Base-by-base conservation (phyloP, 1,140 invertebrate genomes). In the Habropoda laboriosa region DNA sequence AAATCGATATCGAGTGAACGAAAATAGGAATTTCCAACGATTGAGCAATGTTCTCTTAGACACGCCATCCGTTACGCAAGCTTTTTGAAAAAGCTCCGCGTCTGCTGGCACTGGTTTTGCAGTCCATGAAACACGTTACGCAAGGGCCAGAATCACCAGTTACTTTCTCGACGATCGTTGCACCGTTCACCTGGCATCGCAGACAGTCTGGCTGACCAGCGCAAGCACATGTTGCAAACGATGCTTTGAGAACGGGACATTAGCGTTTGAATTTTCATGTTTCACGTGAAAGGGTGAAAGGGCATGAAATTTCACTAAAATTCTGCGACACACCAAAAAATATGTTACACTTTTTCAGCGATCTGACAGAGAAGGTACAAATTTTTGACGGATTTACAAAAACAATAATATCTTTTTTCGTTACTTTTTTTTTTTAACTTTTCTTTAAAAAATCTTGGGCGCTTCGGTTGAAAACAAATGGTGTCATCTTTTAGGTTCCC, bases 31-130 rank as follows among this genome's bases (percentile, higher is more conserved):
- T 76, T 55, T 16, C 0, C 18, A 1, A 0, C 13, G 53, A 60
- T 77, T 77, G 24, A 42, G 32, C 45, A 72, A 73, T 5, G 68
- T 27, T 72, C 72, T 72, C 67, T 60, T 61, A 42, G 58, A 66
- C 27, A 24, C n/a, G 51, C 1, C 30, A 27, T 40, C 16, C 21
- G 57, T 79, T 79, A 64, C 70, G 70, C 58, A 79, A 79, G 77
- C 77, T 79, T 79, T 73, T 79, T 73, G 77, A 63, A 79, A 79
- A 79, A 73, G 68, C 68, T 79, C n/a, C 70, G 68, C 2, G 42
- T 10, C 27, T 10, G 35, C 30, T 27, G n/a, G 30, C 32, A 3
- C n/a, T 67, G 30, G 45, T 71, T 60, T n/a, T 18, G 32, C 55
- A 78, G 42, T 35, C 42, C 75, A 21, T 49, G 75, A 40, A 60